Percentiles rank a stretch among this genome's conserved stretches.
Evolutionary conservation across 2,113 vertebrate genomes (phyloP).

Genomic region (Martes martes): DNA sequence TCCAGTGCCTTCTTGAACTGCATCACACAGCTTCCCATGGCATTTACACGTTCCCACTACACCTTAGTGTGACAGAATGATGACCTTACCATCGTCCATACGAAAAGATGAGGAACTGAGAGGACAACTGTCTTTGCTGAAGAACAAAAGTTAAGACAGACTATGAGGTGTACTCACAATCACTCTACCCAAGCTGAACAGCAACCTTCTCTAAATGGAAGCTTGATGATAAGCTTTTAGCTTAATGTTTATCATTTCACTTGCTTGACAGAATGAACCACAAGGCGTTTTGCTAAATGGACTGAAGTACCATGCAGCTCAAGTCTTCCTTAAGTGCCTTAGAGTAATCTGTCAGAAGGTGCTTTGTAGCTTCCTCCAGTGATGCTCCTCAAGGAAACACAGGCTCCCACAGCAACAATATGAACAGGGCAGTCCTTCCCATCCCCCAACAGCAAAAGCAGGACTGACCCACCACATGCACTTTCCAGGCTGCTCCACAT

Average conservation of each 20-base stretch:
- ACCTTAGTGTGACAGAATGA: neutral
- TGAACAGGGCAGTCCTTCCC: neutral
- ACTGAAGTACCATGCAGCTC: neutral
- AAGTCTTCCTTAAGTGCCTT: neutral
- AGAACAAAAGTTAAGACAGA: neutral
- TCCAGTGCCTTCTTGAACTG: neutral
- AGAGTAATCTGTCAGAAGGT: neutral
- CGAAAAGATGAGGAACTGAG: slow-evolving; percentile 1
- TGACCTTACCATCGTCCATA: neutral
- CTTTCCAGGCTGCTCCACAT: neutral
- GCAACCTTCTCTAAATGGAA: slow-evolving; percentile 35
- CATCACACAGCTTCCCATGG: neutral
- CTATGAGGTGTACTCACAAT: slow-evolving; percentile 13
- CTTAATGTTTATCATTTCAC: slow-evolving; percentile 45
- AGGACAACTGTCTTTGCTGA: neutral
- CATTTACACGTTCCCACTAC: neutral
- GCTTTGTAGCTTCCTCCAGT: neutral
- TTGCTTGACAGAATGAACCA: slow-evolving; percentile 1
- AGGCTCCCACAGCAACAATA: neutral
- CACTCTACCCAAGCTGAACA: neutral
- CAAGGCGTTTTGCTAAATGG: slow-evolving; percentile 54
- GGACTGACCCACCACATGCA: neutral
- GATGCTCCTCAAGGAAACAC: slow-evolving; percentile 25
- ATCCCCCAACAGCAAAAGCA: neutral
- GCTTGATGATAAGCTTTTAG: slow-evolving; percentile 37